Evolutionary conservation across 1,140 invertebrate species (phyloP).

Genomic region (Brachionus rubens): DNA sequence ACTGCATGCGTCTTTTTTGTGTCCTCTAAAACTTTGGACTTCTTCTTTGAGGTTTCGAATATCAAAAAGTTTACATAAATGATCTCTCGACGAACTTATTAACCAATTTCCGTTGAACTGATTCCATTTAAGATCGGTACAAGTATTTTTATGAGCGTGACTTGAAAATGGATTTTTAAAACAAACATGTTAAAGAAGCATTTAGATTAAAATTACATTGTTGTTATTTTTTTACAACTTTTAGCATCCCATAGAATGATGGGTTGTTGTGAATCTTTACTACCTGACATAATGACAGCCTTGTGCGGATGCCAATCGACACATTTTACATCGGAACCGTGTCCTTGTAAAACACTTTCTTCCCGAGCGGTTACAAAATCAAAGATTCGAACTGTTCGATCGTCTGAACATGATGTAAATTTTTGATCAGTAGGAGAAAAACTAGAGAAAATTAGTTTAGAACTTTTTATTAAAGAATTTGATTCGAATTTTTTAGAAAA

Average conservation of each 20-base stretch:
- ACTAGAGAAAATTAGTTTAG: conserved; percentile 64
- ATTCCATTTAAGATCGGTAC: conserved; percentile 99
- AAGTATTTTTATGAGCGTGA: conserved; percentile 97
- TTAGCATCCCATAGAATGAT: conserved; percentile 99
- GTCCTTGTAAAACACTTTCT: conserved; percentile 89
- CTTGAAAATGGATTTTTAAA: conserved; percentile 65
- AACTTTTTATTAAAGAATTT: conserved; percentile 1
- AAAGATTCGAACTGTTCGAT: conserved; percentile 95
- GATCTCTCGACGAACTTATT: conserved; percentile 94
- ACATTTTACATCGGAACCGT: conserved; percentile 98
- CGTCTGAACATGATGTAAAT: conserved; percentile 97
- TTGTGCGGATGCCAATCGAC: conserved; percentile 99
- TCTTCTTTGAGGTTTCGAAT: conserved; percentile 86
- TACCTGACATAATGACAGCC: conserved; percentile 90
- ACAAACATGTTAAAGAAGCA: background rate
- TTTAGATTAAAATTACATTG: conserved; percentile 58
- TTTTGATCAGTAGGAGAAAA: conserved; percentile 98
- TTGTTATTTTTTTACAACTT: conserved; percentile 72
- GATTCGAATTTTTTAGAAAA: conserved; percentile 57
- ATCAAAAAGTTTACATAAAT: conserved; percentile 96
- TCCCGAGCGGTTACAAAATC: conserved; percentile 95
- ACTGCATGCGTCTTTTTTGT: conserved; percentile 96
- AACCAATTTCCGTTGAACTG: conserved; percentile 94
- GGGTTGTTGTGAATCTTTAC: conserved; percentile 98
- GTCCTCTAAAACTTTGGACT: conserved; percentile 91